Base-by-base conservation (phyloP, 2,797 vertebrate species). In the Chrosomus eos region DNA sequence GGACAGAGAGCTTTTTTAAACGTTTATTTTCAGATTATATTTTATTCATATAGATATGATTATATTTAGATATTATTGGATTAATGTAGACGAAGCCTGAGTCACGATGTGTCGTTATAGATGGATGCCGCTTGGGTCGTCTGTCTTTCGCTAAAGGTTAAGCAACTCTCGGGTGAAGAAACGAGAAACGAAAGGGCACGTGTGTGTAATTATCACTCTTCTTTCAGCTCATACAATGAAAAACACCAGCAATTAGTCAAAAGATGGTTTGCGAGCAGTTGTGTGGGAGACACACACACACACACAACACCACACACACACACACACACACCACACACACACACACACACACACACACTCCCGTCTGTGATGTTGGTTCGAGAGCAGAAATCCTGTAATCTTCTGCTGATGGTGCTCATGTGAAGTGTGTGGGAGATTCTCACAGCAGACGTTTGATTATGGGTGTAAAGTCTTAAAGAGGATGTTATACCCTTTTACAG, bases 231-330 rank as follows among this genome's bases (percentile, higher is more conserved):
- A 84, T 43, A 88, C 87, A 89, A 89, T 89, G 82, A 89, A 90
- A 86, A 91, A 81, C 87, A 83, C 85, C 80, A 73, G 78, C 84
- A 91, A 89, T 87, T 88, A 90, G 84, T 91, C 85, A 91, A 89
- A 89, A 87, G 88, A 31, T 31, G 26, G 60, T 58, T 58, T 58
- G 23, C 23, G 10, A 87, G 66, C 76, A 48, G 53, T 48, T 74
- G 51, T 82, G 78, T 79, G 82, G 21, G 45, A 55, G 73, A 64
- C 60, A 64, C 60, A 64, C 26, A 64, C 60, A 45, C 40, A 43
- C 40, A 43, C 40, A 43, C 40, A 43, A n/a, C n/a, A n/a, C n/a
- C 40, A 38, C 36, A 38, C 36, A 38, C 7, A 38, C 7, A 38
- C 36, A 40, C 38, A 38, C 38, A 38, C 33, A 36, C 33, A 36